phyloP scores from a whole-genome alignment of 1,140 invertebrate species.

The Bilobella aurantiaca region DNA sequence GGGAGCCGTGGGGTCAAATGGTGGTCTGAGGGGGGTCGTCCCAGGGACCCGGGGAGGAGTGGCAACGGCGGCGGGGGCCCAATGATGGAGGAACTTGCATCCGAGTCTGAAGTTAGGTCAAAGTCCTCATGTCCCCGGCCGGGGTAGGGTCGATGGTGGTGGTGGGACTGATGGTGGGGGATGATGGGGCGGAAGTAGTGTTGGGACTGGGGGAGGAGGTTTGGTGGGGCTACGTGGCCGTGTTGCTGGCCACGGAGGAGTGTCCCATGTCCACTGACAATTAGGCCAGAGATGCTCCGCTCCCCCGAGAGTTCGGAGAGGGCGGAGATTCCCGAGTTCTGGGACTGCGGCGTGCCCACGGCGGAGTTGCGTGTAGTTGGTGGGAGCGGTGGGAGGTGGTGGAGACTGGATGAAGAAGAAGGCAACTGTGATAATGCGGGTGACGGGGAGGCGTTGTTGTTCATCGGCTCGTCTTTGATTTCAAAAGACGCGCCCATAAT shows the following conservation, averaged over 20 bases:
- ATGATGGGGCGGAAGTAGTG: conserved; percentile 29
- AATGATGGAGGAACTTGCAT: conserved; percentile 24
- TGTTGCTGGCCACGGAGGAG: neutral
- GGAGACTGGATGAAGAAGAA: conserved; percentile 14
- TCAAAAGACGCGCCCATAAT: conserved; percentile 26
- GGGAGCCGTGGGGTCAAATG: neutral
- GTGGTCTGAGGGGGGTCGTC: neutral
- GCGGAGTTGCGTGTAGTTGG: neutral
- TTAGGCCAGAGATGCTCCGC: neutral
- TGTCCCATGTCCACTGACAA: conserved; percentile 1
- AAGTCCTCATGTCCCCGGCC: conserved; percentile 14
- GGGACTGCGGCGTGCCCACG: neutral
- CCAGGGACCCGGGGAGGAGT: neutral
- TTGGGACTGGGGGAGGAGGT: conserved; percentile 14
- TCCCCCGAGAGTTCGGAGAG: neutral
- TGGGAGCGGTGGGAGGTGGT: neutral
- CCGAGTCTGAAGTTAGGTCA: conserved; percentile 23
- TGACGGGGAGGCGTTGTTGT: conserved; percentile 25
- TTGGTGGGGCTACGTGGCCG: conserved; percentile 10
- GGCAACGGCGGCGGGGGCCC: conserved; percentile 11
- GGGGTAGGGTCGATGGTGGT: conserved; percentile 17
- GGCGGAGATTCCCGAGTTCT: neutral
- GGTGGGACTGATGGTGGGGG: conserved; percentile 16
- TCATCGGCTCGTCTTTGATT: conserved; percentile 29
- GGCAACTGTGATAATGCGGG: conserved; percentile 24